Evolutionary conservation across 2,797 vertebrate species (phyloP), one percentile per base, ranked within the genome.

Genomic region (Aphelocoma californica): DNA sequence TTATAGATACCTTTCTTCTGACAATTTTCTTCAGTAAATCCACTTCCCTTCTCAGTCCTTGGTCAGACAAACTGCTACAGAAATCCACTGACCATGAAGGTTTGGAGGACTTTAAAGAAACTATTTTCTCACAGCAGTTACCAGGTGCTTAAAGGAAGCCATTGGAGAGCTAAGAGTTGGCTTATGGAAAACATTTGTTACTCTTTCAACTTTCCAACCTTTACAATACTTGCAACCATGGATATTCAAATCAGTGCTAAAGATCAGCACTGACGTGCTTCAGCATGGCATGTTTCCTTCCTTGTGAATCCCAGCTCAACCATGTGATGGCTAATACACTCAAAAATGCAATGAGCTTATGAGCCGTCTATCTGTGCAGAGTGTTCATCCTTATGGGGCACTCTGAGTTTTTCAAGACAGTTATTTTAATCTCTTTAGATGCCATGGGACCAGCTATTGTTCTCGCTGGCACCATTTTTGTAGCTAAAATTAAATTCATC

Each of bases 351-450:
- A 93, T 90, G 81, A 96, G 93, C 87, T 96, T 96, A 97, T 58
- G 57, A 96, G 29, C 24, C 20, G 0, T 86, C 74, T 84, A 89
- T 91, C 81, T 85, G 50, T 57, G 42, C 31, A 69, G 70, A 87
- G 91, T 72, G 82, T 95, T 96, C 83, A 93, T 86, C 93, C 94
- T 96, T 92, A 96, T 79, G 91, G 82, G 86, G 81, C 61, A 94
- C 71, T 81, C 51, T 18, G 82, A 81, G 32, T 32, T 62, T 84
- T 79, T 81, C 26, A 93, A 82, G 44, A 91, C 79, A 94, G 94
- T 92, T 95, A 96, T 96, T 97, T 96, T 94, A 96, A 96, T 93
- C 96, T 87, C 90, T 88, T 95, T 80, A 92, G 81, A 93, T 96
- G 88, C 90, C 93, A 96, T 88, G 94, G 90, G 82, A 73, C 81